phyloP scores from a whole-genome alignment of 2,888 invertebrate genomes.

The Dasypolia templi region DNA sequence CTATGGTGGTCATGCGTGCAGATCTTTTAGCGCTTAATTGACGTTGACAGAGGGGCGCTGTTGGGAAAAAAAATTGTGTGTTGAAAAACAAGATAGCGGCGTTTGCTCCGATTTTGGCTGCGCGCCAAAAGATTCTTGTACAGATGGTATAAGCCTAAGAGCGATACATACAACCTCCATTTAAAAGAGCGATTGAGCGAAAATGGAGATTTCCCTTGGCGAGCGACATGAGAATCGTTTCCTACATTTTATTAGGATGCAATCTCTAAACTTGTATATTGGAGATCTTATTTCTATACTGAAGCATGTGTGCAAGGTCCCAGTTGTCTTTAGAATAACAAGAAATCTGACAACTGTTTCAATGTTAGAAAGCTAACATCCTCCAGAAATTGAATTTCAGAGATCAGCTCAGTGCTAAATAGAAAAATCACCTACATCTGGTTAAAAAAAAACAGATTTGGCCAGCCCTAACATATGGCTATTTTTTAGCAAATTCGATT shows the following conservation, averaged over 20 bases:
- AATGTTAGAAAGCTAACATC: not conserved
- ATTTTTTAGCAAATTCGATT: not conserved
- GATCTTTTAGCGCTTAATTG: not conserved
- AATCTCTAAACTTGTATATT: not conserved
- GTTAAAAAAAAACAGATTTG: not conserved
- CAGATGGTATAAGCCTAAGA: not conserved
- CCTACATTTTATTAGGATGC: not conserved
- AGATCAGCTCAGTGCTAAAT: slow-evolving; percentile 4
- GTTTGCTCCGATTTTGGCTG: not conserved
- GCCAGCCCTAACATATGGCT: not conserved
- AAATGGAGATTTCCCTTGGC: not conserved
- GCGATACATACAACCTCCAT: not conserved
- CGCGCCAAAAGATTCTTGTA: not conserved
- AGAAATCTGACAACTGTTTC: not conserved
- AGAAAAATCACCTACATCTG: not conserved
- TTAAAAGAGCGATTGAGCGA: not conserved
- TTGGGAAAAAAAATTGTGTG: not conserved
- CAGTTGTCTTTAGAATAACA: not conserved
- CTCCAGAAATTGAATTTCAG: not conserved
- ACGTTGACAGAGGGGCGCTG: not conserved
- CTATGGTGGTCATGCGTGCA: no score
- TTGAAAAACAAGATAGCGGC: not conserved
- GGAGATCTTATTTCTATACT: not conserved
- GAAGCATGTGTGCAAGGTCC: not conserved
- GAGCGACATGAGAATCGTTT: not conserved